Conservation (phyloP, 2,113 vertebrate genomes). For the Chunga burmeisteri region DNA sequence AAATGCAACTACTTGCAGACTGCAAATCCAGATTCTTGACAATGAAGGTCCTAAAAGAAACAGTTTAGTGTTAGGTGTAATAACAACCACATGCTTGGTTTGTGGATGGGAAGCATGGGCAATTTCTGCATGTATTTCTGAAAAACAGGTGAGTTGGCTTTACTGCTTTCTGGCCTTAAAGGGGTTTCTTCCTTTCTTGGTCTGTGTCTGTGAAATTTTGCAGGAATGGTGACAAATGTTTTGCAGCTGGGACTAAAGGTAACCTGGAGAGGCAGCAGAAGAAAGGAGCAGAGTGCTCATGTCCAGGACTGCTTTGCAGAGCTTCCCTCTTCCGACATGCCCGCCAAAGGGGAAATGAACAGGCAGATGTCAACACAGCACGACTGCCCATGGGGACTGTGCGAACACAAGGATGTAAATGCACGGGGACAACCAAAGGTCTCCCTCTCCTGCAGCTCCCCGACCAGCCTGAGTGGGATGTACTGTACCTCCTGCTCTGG, state of each 20-base stretch:
- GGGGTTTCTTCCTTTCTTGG: background rate
- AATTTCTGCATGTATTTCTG: background rate
- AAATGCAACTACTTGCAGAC: background rate
- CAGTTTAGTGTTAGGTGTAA: background rate
- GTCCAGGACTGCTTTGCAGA: background rate
- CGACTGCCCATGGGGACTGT: background rate
- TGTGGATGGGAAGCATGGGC: background rate
- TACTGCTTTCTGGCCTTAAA: background rate
- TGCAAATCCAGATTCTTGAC: background rate
- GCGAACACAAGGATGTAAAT: background rate
- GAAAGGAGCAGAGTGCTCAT: background rate
- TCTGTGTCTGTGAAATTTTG: background rate
- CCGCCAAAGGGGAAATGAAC: background rate
- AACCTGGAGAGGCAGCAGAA: background rate
- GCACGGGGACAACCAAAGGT: background rate
- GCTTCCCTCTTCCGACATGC: background rate
- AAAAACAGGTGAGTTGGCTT: background rate
- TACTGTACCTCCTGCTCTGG: background rate
- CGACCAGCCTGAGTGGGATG: background rate
- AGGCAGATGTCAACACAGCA: background rate
- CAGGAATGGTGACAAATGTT: background rate
- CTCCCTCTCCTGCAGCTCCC: background rate
- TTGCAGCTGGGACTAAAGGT: background rate
- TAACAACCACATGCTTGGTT: rapidly evolving
- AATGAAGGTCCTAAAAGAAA: background rate